These are phyloP conservation scores for Myotis lucifugus DNA, from an alignment of 2,113 vertebrate species.

Conservation along the genomic window DNA sequence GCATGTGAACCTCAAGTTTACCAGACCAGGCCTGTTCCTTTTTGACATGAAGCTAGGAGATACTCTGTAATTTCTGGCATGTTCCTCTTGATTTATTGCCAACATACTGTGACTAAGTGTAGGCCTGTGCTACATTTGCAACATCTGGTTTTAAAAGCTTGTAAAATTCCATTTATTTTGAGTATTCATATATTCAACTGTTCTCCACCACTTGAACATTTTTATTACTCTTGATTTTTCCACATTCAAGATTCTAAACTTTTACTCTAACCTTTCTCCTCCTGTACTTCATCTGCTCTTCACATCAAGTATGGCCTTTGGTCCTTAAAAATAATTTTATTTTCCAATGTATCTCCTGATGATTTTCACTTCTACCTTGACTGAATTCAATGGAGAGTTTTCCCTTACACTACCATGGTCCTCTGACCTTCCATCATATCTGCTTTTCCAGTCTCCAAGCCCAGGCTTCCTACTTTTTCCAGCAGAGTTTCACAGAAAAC, in stretches of 20 bases:
- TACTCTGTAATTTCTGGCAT: background rate
- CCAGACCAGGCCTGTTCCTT: background rate
- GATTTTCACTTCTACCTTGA: background rate
- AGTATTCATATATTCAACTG: background rate
- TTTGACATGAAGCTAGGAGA: background rate
- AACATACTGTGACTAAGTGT: background rate
- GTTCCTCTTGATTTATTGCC: background rate
- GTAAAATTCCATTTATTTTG: background rate
- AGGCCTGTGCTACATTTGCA: background rate
- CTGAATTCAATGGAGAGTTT: background rate
- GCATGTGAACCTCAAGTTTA: background rate
- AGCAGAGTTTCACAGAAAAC: background rate
- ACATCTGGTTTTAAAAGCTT: constrained; percentile 34
- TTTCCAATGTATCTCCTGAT: background rate
- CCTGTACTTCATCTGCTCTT: background rate
- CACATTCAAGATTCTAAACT: background rate
- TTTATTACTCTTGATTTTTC: background rate
- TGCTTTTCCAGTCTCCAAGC: background rate
- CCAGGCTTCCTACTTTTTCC: background rate
- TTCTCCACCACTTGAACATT: background rate
- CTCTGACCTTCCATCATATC: background rate
- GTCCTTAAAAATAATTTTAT: background rate
- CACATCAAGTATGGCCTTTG: background rate
- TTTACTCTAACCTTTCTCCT: background rate
- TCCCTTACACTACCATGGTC: background rate